Evolutionary conservation across 2,888 invertebrate genomes (phyloP), one percentile per base, ranked within the genome.

Genomic region (Isoperla grammatica): DNA sequence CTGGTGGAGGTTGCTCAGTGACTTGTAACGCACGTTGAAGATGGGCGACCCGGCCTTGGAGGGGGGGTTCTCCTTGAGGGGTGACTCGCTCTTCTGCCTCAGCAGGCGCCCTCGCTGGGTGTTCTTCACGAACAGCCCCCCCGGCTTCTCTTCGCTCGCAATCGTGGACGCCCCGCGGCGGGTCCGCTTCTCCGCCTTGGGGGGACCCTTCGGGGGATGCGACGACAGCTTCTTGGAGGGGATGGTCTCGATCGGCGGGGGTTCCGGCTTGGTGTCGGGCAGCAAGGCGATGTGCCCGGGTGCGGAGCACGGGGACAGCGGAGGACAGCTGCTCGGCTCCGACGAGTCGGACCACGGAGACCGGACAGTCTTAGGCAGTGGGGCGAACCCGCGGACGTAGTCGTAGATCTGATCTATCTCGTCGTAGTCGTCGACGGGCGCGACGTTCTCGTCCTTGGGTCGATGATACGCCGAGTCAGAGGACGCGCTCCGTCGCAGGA

Each of bases 381-480:
- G 93, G 55, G 94, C 94, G 67, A 95, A 88, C 1, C 95, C 95
- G 64, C 95, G 81, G 0, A 96, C 94, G 73, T 95, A 96, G 72
- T 95, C 94, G 73, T 96, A 96, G 66, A 96, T 93, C 75, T 95
- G 93, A 78, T 96, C 95, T 67, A 96, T 94, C 76, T 96, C 95
- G 68, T 95, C 93, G 75, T 95, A 94, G 70, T 94, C 93, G 72
- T 91, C 90, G 76, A 72, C 1, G 78, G 76, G 71, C 54, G 81
- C 79, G 65, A 81, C 79, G 67, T 81, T 83, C 69, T 84, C 85
- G 68, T 85, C 88, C 71, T 82, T 79, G 67, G 81, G 82, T 66
- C 78, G 77, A 69, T 79, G 77, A 35, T 74, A 74, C 0, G 82
- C 83, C 23, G 87, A 83, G 71, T 90, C 90, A 45, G 88, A 87